Conservation (phyloP, 1,140 invertebrate species). For the Gonioctena quinquepunctata region DNA sequence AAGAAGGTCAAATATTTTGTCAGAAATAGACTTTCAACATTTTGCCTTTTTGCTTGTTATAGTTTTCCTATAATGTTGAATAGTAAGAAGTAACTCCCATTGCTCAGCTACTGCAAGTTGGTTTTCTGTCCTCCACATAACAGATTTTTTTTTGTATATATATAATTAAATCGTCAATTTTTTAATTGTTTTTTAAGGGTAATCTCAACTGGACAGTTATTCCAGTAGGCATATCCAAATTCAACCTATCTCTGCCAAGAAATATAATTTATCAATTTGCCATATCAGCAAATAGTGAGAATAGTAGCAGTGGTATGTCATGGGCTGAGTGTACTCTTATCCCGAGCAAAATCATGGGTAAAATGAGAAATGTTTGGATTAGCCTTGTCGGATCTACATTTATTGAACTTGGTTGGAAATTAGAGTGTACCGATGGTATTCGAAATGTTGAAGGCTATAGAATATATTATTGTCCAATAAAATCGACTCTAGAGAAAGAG, state of each 20-base stretch:
- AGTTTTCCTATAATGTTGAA: background rate
- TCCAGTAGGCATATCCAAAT: constrained; percentile 52
- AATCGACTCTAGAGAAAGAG: constrained; percentile 27
- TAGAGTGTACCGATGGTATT: constrained; percentile 70
- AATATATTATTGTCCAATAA: constrained; percentile 70
- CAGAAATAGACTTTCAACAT: no score
- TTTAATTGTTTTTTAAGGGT: constrained; percentile 53
- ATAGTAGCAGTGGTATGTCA: constrained; percentile 71
- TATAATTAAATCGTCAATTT: background rate
- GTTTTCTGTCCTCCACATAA: background rate
- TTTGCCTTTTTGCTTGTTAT: background rate
- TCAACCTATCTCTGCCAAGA: constrained; percentile 60
- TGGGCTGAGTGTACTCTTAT: constrained; percentile 76
- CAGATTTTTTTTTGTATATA: background rate
- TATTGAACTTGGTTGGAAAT: constrained; percentile 69
- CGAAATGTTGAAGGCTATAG: constrained; percentile 68
- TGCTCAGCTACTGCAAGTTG: no score
- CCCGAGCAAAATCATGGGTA: constrained; percentile 67
- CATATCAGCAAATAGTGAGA: constrained; percentile 68
- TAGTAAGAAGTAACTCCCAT: no score
- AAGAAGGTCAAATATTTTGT: no score
- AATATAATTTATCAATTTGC: constrained; percentile 67
- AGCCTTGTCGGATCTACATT: constrained; percentile 62
- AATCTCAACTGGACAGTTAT: constrained; percentile 63
- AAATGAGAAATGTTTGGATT: constrained; percentile 68